Percentiles rank a stretch among this genome's conserved stretches.
Evolutionary conservation across 2,113 vertebrate species (phyloP).

Genomic region (Aptenodytes patagonicus): DNA sequence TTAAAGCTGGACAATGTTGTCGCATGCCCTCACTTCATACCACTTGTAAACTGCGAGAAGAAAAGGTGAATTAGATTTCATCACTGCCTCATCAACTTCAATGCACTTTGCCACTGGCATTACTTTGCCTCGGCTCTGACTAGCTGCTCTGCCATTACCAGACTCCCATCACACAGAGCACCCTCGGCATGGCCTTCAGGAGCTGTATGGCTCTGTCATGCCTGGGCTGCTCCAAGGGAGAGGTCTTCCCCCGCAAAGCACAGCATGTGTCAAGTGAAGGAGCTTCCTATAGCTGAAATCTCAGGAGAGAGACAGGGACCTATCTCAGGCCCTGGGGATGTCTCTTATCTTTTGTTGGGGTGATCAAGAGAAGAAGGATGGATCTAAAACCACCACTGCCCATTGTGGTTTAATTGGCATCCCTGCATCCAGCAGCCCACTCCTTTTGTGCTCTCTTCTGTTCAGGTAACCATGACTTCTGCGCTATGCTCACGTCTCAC

Average conservation of each 20-base stretch:
- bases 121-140: background rate
- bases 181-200: background rate
- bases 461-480: background rate
- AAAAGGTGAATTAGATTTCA: background rate
- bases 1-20: background rate
- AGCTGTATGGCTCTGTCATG: background rate
- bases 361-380: background rate
- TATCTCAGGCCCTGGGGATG: background rate
- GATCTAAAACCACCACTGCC: background rate
- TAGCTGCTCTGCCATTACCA: background rate
- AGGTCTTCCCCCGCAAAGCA: background rate
- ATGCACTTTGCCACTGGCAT: background rate
- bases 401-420: background rate
- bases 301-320: background rate
- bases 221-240: background rate
- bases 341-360: background rate
- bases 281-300: background rate
- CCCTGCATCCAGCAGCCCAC: background rate
- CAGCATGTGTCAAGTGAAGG: background rate
- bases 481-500: background rate
- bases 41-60: background rate
- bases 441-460: background rate
- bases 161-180: background rate
- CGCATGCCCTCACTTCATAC: background rate
- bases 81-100: background rate